phyloP scores from a whole-genome alignment of 2,888 invertebrate genomes.

The Acanthoscelides obtectus region DNA sequence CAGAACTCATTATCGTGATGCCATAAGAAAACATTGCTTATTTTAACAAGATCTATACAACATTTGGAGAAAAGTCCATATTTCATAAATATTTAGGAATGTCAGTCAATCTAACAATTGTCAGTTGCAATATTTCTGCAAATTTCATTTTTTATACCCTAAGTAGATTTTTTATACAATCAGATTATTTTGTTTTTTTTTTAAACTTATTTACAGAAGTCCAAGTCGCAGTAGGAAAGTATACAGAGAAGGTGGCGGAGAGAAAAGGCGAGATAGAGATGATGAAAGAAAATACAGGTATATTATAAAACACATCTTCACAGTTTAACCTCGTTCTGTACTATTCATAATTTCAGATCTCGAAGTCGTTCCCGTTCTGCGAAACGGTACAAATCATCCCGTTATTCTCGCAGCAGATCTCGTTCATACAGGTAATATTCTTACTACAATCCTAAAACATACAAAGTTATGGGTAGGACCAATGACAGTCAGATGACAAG shows the following conservation, averaged over 20 bases:
- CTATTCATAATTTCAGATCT: constrained; percentile 42
- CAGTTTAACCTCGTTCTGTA: neutral
- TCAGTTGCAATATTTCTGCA: no score
- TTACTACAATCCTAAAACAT: no score
- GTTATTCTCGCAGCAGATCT: constrained; percentile 62
- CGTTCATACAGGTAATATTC: constrained; percentile 41
- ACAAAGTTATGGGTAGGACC: no score
- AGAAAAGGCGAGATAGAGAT: constrained; percentile 43
- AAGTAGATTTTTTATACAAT: neutral
- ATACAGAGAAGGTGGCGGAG: constrained; percentile 42
- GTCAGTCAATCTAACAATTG: no score
- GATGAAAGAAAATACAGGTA: neutral
- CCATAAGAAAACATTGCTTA: no score
- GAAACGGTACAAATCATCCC: constrained; percentile 50
- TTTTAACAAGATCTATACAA: no score
- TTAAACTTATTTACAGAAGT: constrained; percentile 36
- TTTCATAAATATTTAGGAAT: no score
- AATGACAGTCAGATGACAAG: no score
- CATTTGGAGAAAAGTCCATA: no score
- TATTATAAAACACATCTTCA: neutral
- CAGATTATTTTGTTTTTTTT: no score
- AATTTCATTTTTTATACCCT: neutral
- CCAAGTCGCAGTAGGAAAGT: constrained; percentile 44
- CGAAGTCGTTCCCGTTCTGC: constrained; percentile 61
- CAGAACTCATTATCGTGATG: no score